Evolutionary conservation across 2,797 vertebrate genomes (phyloP).

Genomic region (Acanthurus lineatus): DNA sequence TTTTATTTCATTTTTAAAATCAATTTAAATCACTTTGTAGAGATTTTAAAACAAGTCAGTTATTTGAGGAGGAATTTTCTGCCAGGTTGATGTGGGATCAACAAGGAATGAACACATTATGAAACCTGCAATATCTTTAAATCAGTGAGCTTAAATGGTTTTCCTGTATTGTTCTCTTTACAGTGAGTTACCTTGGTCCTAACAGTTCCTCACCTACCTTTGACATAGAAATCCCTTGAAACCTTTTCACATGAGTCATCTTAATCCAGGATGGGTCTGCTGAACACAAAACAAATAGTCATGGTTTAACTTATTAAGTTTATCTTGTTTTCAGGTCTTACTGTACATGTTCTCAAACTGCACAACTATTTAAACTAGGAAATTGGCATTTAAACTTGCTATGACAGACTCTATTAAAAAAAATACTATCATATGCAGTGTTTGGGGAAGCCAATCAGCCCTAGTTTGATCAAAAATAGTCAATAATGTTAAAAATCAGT

Average conservation of each 20-base stretch:
- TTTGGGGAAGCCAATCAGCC: not conserved
- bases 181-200: not conserved
- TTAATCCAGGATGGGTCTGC: conserved; percentile 30
- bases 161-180: not conserved
- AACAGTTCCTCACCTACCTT: conserved; percentile 72
- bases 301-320: not conserved
- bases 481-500: not conserved
- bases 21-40: too few relatives aligned
- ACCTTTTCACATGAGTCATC: conserved; percentile 80
- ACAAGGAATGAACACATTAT: conserved; percentile 8
- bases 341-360: not conserved
- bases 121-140: not conserved
- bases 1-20: too few relatives aligned
- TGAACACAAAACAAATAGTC: conserved; percentile 6
- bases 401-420: not conserved
- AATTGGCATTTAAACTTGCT: not conserved
- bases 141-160: not conserved
- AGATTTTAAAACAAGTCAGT: too few relatives aligned
- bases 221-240: conserved; percentile 85
- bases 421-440: not conserved
- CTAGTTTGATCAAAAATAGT: not conserved
- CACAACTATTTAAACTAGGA: too few relatives aligned
- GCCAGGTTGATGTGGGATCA: not conserved
- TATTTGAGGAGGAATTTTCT: not conserved
- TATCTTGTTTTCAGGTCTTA: not conserved